A percentile compares a stretch with the other conserved stretches of the same genome.
Evolutionary conservation across 2,888 invertebrate genomes (phyloP).

Genomic region (Eilema sororculum): DNA sequence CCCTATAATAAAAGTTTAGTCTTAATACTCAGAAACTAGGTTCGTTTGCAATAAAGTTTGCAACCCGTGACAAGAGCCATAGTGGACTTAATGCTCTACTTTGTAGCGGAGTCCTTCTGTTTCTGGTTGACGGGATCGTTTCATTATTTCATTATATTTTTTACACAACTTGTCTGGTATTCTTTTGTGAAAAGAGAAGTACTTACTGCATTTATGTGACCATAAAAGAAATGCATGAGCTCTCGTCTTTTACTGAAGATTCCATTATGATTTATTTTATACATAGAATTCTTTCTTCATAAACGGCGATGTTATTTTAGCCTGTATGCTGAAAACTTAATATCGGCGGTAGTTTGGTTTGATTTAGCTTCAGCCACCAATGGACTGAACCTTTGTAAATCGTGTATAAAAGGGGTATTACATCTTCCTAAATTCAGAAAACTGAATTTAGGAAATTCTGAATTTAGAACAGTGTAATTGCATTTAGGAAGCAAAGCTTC

Average conservation of each 20-base stretch:
- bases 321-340: conserved; percentile 43
- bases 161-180: conserved; percentile 39
- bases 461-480: too few species aligned
- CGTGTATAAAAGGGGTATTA: too few species aligned
- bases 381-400: not conserved
- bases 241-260: conserved; percentile 53
- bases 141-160: conserved; percentile 33
- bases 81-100: conserved; percentile 42
- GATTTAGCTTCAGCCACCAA: not conserved
- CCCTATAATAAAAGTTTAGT: conserved; percentile 54
- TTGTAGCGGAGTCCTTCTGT: conserved; percentile 27
- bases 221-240: conserved; percentile 54
- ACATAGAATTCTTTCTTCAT: conserved; percentile 45
- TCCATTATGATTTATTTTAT: conserved; percentile 44
- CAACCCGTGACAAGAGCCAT: conserved; percentile 37
- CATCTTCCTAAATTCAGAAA: too few species aligned
- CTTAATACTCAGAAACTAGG: conserved; percentile 42
- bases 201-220: conserved; percentile 42
- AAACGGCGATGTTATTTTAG: conserved; percentile 41
- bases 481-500: too few species aligned
- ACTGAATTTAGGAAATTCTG: too few species aligned
- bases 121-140: conserved; percentile 24
- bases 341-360: conserved; percentile 1
- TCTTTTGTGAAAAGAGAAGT: conserved; percentile 39
- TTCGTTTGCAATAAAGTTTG: conserved; percentile 46